These are phyloP conservation scores for Fregetta grallaria DNA, from an alignment of 2,113 vertebrate species.

Conservation along the genomic window DNA sequence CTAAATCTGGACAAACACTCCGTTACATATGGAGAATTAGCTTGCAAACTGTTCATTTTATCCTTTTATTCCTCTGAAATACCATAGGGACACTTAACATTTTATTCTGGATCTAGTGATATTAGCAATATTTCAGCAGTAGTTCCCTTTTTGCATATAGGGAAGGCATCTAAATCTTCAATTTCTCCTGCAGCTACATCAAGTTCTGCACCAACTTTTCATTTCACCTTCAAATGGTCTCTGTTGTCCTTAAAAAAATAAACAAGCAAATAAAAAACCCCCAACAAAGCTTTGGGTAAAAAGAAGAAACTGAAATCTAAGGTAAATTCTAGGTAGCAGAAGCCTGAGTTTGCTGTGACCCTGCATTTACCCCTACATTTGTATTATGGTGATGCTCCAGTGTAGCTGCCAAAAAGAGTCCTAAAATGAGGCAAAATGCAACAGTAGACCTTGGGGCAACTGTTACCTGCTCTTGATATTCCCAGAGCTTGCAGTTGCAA, in stretches of 20 bases:
- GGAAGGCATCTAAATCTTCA: neutral
- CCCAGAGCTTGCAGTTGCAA: neutral
- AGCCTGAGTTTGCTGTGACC: neutral
- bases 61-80: slow-evolving; percentile 43
- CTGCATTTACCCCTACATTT: neutral
- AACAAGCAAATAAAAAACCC: neutral
- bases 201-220: neutral
- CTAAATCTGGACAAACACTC: slow-evolving; percentile 43
- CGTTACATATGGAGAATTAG: slow-evolving; percentile 33
- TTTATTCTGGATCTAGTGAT: slow-evolving; percentile 30
- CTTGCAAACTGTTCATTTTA: slow-evolving; percentile 42
- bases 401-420: neutral
- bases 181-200: neutral
- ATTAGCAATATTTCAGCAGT: neutral
- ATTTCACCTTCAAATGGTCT: neutral
- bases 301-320: neutral
- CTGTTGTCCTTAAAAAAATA: neutral
- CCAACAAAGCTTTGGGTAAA: neutral
- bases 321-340: neutral
- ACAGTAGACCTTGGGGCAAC: neutral
- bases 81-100: slow-evolving; percentile 26
- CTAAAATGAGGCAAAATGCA: neutral
- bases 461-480: neutral
- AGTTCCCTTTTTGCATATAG: neutral
- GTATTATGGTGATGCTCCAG: neutral